Base-by-base conservation (phyloP, 2,888 invertebrate species). In the Chrysolina americana region DNA sequence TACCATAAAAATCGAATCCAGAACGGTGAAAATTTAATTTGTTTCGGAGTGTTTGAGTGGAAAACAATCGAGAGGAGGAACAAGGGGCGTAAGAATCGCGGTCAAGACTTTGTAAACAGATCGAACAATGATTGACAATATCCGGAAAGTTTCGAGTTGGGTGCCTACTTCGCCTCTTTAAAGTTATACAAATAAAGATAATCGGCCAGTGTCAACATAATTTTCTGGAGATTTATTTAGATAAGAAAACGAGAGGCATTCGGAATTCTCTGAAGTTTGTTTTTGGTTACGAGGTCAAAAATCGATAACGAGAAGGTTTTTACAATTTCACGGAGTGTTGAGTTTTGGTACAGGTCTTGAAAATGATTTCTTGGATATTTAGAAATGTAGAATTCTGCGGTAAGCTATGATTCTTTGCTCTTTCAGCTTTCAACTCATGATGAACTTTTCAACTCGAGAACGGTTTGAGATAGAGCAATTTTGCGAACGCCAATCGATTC, bases 21-120 rank as follows among this genome's bases (percentile, higher is more conserved):
- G 72, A 56, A 70, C 64, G 65, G 70, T 65, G 70, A 69, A 73
- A 68, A 77, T 75, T 76, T 76, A 74, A 77, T 77, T 76, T 80
- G 81, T 82, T 81, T 79, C 78, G 64, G 73, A 62, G 70, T 74
- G 70, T 74, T 70, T 50, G 71, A 79, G 75, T 73, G 75, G 80
- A 80, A 81, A 80, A 83, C 81, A 80, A 81, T 80, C 79, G 78
- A 66, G 47, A 11, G 56, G 44, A 75, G n/a, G n/a, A n/a, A n/a
- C 79, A 77, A 66, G 77, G 65, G 68, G 71, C 74, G n/a, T 13
- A 62, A 71, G 77, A 76, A 77, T 71, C 79, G 84, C 81, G 85
- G 85, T 85, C 85, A 85, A 85, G 85, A 81, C 81, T 84, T 80
- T 80, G 86, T 84, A 85, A 85, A 85, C 85, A 85, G 83, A 85